Percentiles rank a stretch among this genome's conserved stretches.
Conservation (phyloP, 1,140 invertebrate genomes). For the Dendroctonus ponderosae region DNA sequence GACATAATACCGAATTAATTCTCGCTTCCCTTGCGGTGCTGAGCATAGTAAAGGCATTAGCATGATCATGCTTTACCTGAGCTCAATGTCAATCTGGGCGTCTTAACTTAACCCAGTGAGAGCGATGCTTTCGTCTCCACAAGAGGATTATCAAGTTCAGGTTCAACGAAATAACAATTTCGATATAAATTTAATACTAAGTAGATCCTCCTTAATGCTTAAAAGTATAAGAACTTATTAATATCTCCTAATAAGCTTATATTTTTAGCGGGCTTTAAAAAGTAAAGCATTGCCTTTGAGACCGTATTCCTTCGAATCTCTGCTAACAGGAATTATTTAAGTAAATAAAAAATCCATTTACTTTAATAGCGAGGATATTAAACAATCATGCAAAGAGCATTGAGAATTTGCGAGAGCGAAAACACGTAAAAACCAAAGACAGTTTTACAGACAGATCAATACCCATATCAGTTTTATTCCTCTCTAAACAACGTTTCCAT, state of each 20-base stretch:
- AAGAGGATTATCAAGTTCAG: slow-evolving; percentile 49
- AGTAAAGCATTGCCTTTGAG: no score
- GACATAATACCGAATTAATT: slow-evolving; percentile 51
- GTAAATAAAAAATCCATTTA: no score
- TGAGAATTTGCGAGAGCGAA: not conserved
- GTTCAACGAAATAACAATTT: slow-evolving; percentile 29
- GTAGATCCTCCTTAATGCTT: no score
- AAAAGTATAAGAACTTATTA: no score
- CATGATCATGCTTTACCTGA: slow-evolving; percentile 49
- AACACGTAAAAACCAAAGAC: slow-evolving; percentile 1
- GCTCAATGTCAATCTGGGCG: slow-evolving; percentile 31
- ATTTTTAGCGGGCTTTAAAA: no score
- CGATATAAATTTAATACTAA: no score
- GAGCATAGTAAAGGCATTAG: slow-evolving; percentile 50
- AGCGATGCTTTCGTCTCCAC: slow-evolving; percentile 42
- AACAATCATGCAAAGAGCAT: slow-evolving; percentile 3
- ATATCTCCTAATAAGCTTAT: no score
- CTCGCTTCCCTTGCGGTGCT: slow-evolving; percentile 46
- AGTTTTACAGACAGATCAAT: slow-evolving; percentile 1
- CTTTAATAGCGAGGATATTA: not conserved
- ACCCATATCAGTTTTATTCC: slow-evolving; percentile 5
- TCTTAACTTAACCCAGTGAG: slow-evolving; percentile 45
- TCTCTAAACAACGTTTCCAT: slow-evolving; percentile 20
- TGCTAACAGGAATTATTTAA: no score
- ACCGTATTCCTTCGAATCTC: no score